These are phyloP conservation scores for Siniperca chuatsi DNA, from an alignment of 2,113 vertebrate species.

Conservation along the genomic window DNA sequence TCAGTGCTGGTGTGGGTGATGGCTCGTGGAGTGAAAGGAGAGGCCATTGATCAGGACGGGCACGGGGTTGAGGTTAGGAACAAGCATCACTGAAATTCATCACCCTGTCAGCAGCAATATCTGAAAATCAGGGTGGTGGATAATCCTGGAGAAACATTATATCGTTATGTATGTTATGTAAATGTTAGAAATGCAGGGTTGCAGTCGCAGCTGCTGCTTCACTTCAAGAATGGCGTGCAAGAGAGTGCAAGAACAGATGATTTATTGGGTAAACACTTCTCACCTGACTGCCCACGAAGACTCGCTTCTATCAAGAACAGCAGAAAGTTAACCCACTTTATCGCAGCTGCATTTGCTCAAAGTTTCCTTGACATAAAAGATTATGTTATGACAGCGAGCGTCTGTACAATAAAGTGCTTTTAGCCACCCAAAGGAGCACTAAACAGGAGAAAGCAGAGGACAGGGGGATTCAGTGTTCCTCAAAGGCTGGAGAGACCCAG, in stretches of 20 bases:
- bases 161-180: neutral
- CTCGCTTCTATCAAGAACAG: neutral
- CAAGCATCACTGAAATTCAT: constrained; percentile 59
- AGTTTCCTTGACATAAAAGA: constrained; percentile 1
- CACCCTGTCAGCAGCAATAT: constrained; percentile 47
- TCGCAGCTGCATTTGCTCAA: constrained; percentile 16
- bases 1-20: constrained; percentile 46
- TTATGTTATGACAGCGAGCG: neutral
- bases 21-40: constrained; percentile 31
- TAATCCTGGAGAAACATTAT: constrained; percentile 30
- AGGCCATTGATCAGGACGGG: constrained; percentile 21
- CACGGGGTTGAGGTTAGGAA: constrained; percentile 8
- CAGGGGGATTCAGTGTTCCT: neutral
- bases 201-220: neutral
- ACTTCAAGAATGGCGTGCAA: neutral
- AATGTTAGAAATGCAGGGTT: neutral
- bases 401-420: constrained; percentile 2
- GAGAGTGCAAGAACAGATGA: neutral
- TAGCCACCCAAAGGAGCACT: neutral
- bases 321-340: constrained; percentile 14
- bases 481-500: constrained; percentile 1
- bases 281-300: constrained; percentile 7
- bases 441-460: neutral
- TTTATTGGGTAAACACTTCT: constrained; percentile 15
- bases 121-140: constrained; percentile 43